A percentile compares a stretch with the other conserved stretches of the same genome.
These are phyloP conservation scores for Meloidogyne floridensis DNA, from an alignment of 1,140 invertebrate species.

Conservation along the genomic window DNA sequence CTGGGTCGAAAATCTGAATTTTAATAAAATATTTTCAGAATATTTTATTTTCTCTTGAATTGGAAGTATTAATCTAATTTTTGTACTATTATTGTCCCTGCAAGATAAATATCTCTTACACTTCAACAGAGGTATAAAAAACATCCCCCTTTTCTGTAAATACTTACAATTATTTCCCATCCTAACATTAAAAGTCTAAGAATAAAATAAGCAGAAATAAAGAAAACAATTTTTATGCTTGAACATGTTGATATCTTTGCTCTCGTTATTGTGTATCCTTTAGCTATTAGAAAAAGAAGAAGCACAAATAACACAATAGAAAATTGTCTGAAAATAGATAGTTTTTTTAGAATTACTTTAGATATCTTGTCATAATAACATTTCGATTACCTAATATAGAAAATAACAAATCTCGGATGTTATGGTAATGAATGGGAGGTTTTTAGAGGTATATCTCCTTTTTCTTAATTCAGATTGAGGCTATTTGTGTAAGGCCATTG, in stretches of 20 bases:
- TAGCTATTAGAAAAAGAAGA: slow-evolving; percentile 79
- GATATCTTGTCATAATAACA: too few relatives aligned
- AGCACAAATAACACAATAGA: slow-evolving; percentile 77
- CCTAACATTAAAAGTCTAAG: slow-evolving; percentile 74
- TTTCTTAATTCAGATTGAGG: too few relatives aligned
- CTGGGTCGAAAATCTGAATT: slow-evolving; percentile 80
- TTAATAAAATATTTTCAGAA: neutral
- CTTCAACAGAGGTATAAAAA: too few relatives aligned
- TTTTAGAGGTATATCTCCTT: too few relatives aligned
- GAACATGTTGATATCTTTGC: slow-evolving; percentile 75
- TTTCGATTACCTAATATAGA: too few relatives aligned
- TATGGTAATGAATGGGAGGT: too few relatives aligned
- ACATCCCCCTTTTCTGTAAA: neutral
- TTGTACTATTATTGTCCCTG: too few relatives aligned
- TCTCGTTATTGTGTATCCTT: slow-evolving; percentile 86
- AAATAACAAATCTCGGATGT: too few relatives aligned
- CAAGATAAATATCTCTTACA: too few relatives aligned
- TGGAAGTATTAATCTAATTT: too few relatives aligned
- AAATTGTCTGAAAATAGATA: slow-evolving; percentile 74
- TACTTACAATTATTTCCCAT: slow-evolving; percentile 35
- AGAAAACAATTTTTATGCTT: slow-evolving; percentile 77
- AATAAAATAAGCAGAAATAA: slow-evolving; percentile 71
- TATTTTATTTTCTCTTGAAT: too few relatives aligned
- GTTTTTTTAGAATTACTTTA: slow-evolving; percentile 68
- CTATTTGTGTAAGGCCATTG: too few relatives aligned